These are phyloP conservation scores for Nephotettix cincticeps DNA, from an alignment of 1,140 invertebrate genomes.

Conservation along the genomic window DNA sequence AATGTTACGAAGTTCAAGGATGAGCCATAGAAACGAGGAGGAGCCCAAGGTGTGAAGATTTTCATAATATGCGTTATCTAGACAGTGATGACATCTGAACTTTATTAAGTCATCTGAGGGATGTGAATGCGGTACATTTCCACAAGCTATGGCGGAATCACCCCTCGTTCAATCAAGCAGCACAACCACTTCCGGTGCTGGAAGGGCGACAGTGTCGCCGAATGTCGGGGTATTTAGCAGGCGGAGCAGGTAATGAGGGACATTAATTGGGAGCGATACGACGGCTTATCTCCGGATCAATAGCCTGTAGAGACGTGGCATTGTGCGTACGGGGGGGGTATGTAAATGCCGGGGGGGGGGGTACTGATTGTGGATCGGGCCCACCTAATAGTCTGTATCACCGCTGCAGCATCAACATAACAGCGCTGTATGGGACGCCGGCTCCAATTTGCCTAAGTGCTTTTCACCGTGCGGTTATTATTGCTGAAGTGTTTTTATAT, in stretches of 20 bases:
- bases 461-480: neutral
- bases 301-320: neutral
- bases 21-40: too few species aligned
- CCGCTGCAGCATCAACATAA: neutral
- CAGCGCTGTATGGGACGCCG: neutral
- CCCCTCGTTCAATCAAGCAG: too few species aligned
- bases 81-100: too few species aligned
- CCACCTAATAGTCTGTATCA: conserved; percentile 9
- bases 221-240: conserved; percentile 18
- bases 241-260: neutral
- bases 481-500: neutral
- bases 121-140: too few species aligned
- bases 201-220: neutral
- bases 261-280: conserved; percentile 12
- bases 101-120: too few species aligned
- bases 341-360: neutral
- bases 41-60: too few species aligned
- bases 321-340: conserved; percentile 10
- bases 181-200: neutral
- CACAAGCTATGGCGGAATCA: too few species aligned
- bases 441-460: conserved; percentile 9
- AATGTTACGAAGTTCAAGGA: too few species aligned
- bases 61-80: too few species aligned
- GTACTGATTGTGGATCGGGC: neutral
- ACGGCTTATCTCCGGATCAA: neutral